Conservation (phyloP, 2,888 invertebrate genomes). For the Xanthorhoe designata region DNA sequence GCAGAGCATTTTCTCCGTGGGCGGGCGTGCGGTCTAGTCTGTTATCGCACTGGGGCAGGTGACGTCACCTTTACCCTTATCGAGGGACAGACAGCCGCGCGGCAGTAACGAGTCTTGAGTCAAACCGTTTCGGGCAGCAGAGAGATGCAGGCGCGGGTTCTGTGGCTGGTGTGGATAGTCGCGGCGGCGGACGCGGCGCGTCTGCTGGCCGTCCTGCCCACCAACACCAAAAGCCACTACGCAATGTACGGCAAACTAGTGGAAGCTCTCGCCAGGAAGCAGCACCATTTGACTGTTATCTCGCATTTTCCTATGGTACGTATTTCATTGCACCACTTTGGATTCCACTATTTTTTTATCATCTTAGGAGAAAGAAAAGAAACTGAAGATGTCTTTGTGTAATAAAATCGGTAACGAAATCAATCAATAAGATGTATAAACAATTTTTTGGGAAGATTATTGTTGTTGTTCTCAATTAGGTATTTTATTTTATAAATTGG, state of each 20-base stretch:
- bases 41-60: slow-evolving; percentile 40
- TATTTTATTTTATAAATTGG: too few species aligned
- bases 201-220: slow-evolving; percentile 78
- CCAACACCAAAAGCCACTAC: slow-evolving; percentile 83
- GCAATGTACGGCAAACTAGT: slow-evolving; percentile 82
- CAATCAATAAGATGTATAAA: too few species aligned
- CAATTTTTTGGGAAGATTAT: too few species aligned
- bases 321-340: slow-evolving; percentile 41
- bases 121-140: slow-evolving; percentile 68
- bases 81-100: slow-evolving; percentile 46
- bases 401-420: too few species aligned
- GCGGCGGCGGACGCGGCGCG: slow-evolving; percentile 67
- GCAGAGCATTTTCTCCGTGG: slow-evolving; percentile 31
- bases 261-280: slow-evolving; percentile 70
- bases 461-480: too few species aligned
- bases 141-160: slow-evolving; percentile 72
- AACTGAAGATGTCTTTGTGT: neutral
- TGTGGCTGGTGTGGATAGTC: slow-evolving; percentile 55
- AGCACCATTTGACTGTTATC: slow-evolving; percentile 78
- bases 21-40: slow-evolving; percentile 35
- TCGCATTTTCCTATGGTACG: slow-evolving; percentile 81
- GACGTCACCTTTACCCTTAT: slow-evolving; percentile 57
- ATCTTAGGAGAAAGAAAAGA: neutral
- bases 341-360: neutral
- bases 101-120: slow-evolving; percentile 45